Conservation (phyloP, 2,888 invertebrate genomes). For the Cryptocephalus moraei region DNA sequence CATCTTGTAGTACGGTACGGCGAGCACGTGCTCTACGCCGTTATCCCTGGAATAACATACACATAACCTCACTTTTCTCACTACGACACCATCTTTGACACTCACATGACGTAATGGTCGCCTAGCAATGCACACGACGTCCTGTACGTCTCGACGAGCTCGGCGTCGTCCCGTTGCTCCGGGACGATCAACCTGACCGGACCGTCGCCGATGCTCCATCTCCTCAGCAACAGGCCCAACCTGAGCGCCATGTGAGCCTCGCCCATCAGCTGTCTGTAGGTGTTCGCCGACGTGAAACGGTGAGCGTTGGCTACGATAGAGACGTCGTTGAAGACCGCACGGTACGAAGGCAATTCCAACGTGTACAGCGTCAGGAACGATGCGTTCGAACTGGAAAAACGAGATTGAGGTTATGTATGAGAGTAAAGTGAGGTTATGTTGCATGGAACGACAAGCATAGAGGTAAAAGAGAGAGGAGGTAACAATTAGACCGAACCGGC, state of each 20-base stretch:
- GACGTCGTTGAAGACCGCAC: conserved; percentile 59
- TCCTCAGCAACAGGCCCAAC: conserved; percentile 35
- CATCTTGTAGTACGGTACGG: conserved; percentile 46
- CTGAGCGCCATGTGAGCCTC: conserved; percentile 63
- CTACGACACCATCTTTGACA: conserved; percentile 7
- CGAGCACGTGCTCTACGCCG: conserved; percentile 32
- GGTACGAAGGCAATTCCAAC: conserved; percentile 52
- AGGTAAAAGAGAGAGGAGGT: too few species aligned
- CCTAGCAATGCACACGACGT: conserved; percentile 47
- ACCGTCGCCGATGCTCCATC: conserved; percentile 31
- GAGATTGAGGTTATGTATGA: neutral
- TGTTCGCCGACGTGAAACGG: conserved; percentile 51
- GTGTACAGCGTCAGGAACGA: conserved; percentile 63
- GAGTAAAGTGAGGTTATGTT: neutral
- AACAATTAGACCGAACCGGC: too few species aligned
- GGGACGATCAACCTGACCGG: conserved; percentile 30
- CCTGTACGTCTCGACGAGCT: conserved; percentile 37
- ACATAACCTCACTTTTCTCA: too few species aligned
- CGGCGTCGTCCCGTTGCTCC: conserved; percentile 7
- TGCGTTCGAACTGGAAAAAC: conserved; percentile 29
- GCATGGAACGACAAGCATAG: too few species aligned
- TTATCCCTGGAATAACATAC: conserved; percentile 22
- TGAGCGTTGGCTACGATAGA: conserved; percentile 56
- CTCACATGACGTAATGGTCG: conserved; percentile 45
- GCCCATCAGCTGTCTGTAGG: conserved; percentile 60